phyloP scores from a whole-genome alignment of 2,888 invertebrate genomes.

The Lycia hirtaria region DNA sequence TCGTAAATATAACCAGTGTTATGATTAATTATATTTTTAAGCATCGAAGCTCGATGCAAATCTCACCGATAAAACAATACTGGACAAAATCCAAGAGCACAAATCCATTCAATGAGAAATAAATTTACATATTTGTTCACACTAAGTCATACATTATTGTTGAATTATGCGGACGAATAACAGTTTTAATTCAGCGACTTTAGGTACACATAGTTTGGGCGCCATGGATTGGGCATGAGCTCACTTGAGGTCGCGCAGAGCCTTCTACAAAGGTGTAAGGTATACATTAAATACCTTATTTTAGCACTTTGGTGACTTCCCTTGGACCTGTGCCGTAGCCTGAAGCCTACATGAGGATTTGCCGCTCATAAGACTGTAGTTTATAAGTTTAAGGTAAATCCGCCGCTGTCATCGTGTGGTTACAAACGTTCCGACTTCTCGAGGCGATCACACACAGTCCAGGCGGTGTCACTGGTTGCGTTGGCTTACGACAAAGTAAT shows the following conservation, averaged over 20 bases:
- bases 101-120: background rate
- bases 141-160: background rate
- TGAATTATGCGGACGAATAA: too few relatives aligned
- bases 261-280: too few relatives aligned
- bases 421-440: constrained; percentile 20
- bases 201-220: too few relatives aligned
- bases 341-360: too few relatives aligned
- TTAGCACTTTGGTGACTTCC: too few relatives aligned
- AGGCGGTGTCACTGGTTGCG: constrained; percentile 50
- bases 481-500: constrained; percentile 52
- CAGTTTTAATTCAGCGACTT: too few relatives aligned
- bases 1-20: background rate
- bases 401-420: background rate
- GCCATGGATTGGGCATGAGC: too few relatives aligned
- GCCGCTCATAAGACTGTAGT: background rate
- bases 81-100: background rate
- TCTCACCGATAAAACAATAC: background rate
- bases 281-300: too few relatives aligned
- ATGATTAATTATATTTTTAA: background rate
- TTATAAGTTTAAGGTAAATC: background rate
- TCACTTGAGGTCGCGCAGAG: too few relatives aligned
- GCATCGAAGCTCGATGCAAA: background rate
- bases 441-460: constrained; percentile 11
- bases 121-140: background rate
- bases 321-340: too few relatives aligned